phyloP scores from a whole-genome alignment of 2,113 vertebrate species.

The Mirounga angustirostris region DNA sequence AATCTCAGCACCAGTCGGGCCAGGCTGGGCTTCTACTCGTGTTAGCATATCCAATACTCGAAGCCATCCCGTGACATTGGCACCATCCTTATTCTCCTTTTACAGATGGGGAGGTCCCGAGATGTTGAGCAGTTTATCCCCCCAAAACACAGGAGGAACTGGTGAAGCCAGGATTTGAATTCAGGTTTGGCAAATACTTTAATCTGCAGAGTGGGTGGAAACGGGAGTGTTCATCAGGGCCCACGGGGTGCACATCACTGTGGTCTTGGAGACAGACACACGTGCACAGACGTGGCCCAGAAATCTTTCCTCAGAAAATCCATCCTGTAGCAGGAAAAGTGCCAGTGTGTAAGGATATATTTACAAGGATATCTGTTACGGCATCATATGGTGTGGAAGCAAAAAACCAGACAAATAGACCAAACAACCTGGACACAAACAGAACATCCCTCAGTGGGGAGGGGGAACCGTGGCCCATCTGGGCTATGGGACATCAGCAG shows the following conservation, averaged over 20 bases:
- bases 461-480: no score
- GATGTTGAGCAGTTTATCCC: not conserved
- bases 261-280: not conserved
- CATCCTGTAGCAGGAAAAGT: not conserved
- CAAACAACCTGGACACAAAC: not conserved
- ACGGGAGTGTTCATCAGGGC: fast-evolving
- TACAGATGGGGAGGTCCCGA: not conserved
- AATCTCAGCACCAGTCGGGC: fast-evolving
- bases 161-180: not conserved
- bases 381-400: not conserved
- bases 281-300: not conserved
- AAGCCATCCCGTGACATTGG: not conserved
- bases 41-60: no score
- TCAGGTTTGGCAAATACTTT: not conserved
- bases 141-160: not conserved
- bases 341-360: fast-evolving
- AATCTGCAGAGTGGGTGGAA: not conserved
- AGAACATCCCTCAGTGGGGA: not conserved
- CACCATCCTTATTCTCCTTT: not conserved
- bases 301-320: not conserved
- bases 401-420: not conserved
- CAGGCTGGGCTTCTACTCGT: not conserved
- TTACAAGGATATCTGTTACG: not conserved
- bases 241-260: fast-evolving
- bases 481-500: not conserved